Evolutionary conservation across 2,113 vertebrate genomes (phyloP), one percentile per base, ranked within the genome.

Genomic region (Vulpes vulpes): DNA sequence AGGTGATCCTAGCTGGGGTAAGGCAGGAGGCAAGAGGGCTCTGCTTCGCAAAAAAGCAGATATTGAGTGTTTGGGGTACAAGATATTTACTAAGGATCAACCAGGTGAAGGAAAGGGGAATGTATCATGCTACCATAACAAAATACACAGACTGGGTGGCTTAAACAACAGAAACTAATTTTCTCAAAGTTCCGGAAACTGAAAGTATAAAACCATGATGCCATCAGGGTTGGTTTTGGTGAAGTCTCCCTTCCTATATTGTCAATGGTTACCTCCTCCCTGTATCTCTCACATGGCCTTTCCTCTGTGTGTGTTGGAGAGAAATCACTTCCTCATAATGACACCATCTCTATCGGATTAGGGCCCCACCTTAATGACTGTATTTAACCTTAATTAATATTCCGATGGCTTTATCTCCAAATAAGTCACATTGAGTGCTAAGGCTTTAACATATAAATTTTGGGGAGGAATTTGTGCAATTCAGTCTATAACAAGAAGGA

Each of bases 11-110:
- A 23, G 73, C 49, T 17, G 16, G 19, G 3, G 3, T 17, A 0
- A 20, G 22, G 9, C 22, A 0, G n/a, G 43, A n/a, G 17, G 22
- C 23, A 1, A 43, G 2, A 69, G 60, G 11, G 2, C 2, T 27
- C 6, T 76, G 2, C 3, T 71, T 71, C 19, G 59, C 30, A 22
- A 53, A 17, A 17, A 64, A 59, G 30, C 27, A 91, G 12, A 12
- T 49, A 3, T 11, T 81, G 64, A 67, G 1, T 30, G 12, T 27
- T 60, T 65, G 10, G 10, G 25, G 10, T 43, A 0, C 16, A 84
- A 51, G 4, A n/a, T 43, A 0, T 60, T 84, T 83, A 92, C 57
- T 49, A 92, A 25, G 25, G 35, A 79, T 85, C 53, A 51, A 43
- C 8, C 30, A 43, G 32, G 14, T 59, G 19, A 59, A 81, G 16